Evolutionary conservation across 92 coral and sea anemone genomes (phyloP).

Genomic region (Anthopleura xanthogrammica): DNA sequence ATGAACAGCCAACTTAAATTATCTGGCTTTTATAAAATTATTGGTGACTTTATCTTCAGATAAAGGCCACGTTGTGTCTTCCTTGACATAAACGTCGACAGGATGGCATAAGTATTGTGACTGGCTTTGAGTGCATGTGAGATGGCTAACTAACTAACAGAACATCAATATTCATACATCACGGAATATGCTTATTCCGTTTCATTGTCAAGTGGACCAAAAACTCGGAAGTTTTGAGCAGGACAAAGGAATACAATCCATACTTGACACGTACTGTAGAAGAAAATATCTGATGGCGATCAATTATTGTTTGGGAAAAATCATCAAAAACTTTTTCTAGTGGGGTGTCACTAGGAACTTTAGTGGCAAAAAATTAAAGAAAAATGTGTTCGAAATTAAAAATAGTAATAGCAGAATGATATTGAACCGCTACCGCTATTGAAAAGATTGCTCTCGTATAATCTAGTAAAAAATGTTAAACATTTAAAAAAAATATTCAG

Average conservation of each 20-base stretch:
- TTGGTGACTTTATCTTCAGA: neutral
- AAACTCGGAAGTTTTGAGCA: neutral
- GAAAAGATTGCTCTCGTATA: too few relatives aligned
- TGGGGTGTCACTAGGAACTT: too few relatives aligned
- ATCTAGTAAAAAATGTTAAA: too few relatives aligned
- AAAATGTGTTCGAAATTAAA: too few relatives aligned
- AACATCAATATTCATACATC: neutral
- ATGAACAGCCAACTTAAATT: neutral
- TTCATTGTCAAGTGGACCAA: neutral
- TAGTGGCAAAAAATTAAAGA: too few relatives aligned
- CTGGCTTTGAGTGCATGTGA: neutral
- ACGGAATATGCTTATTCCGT: neutral
- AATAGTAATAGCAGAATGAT: too few relatives aligned
- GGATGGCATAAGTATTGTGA: neutral
- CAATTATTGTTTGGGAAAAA: too few relatives aligned
- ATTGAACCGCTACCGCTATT: too few relatives aligned
- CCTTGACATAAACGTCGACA: neutral
- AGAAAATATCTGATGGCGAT: neutral
- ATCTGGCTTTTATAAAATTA: neutral
- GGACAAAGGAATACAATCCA: neutral
- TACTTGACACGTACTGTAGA: neutral
- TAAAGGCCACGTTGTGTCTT: neutral
- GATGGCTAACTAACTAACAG: neutral
- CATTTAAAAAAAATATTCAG: too few relatives aligned
- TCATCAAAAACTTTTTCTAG: too few relatives aligned